These are phyloP conservation scores for Nixonia krombeini DNA, from an alignment of 1,140 invertebrate genomes.

Conservation along the genomic window DNA sequence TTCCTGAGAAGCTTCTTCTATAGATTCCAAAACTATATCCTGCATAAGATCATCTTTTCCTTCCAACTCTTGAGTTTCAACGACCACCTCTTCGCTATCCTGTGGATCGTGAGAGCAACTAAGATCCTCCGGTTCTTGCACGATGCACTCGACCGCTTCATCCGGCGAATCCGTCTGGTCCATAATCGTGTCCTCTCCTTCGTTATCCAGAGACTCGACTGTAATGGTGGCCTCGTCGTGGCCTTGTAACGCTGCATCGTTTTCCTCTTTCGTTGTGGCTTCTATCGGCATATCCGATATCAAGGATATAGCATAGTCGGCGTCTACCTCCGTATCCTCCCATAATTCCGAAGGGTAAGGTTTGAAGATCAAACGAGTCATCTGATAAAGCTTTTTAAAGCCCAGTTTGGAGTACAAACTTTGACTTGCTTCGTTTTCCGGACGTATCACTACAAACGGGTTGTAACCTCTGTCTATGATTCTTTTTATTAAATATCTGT, in stretches of 20 bases:
- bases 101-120: conserved; percentile 18
- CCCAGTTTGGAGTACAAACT: conserved; percentile 85
- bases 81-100: conserved; percentile 11
- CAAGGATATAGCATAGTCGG: conserved; percentile 57
- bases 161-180: conserved; percentile 37
- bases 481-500: conserved; percentile 75
- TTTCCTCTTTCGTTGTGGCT: too few species aligned
- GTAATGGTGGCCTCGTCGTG: conserved; percentile 37
- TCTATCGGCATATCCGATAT: too few species aligned
- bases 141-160: conserved; percentile 33
- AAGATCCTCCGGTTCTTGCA: conserved; percentile 36
- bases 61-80: conserved; percentile 22
- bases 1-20: conserved; percentile 43
- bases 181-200: conserved; percentile 33
- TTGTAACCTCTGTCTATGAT: conserved; percentile 83
- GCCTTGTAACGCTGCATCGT: conserved; percentile 51
- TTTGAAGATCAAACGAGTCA: conserved; percentile 81
- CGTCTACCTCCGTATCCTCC: conserved; percentile 42
- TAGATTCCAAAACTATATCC: conserved; percentile 41
- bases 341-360: conserved; percentile 68
- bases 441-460: conserved; percentile 88
- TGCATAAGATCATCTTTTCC: conserved; percentile 20
- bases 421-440: conserved; percentile 86
- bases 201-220: conserved; percentile 19
- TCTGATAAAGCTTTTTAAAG: conserved; percentile 83